These are phyloP conservation scores for Acronicta aceris DNA, from an alignment of 2,888 invertebrate species.

Conservation along the genomic window DNA sequence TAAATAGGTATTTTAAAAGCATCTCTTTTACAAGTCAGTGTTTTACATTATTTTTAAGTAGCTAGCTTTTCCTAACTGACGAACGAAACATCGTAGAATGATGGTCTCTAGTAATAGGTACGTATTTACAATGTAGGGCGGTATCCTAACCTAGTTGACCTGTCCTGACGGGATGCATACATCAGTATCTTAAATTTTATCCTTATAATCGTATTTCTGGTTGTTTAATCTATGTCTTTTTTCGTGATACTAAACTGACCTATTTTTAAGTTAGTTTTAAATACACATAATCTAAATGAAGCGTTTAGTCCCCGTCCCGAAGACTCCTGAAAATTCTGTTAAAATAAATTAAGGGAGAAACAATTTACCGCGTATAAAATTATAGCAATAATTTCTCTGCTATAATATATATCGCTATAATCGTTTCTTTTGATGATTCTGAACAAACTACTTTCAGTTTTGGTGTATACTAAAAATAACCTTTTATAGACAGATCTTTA, in stretches of 20 bases:
- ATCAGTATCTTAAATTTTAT: not conserved
- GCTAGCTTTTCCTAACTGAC: no score
- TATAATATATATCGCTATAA: not conserved
- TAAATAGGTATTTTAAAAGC: no score
- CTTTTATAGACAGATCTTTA: slow-evolving; percentile 55
- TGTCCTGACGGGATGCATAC: no score
- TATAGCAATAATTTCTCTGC: not conserved
- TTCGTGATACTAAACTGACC: slow-evolving; percentile 10
- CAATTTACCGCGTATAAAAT: no score
- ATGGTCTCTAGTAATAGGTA: no score
- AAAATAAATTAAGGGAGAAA: no score
- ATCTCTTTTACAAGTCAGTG: no score
- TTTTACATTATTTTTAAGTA: no score
- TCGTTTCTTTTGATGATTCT: not conserved
- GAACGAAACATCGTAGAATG: no score
- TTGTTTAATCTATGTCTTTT: not conserved
- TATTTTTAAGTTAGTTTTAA: slow-evolving; percentile 6
- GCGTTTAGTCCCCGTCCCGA: slow-evolving; percentile 13
- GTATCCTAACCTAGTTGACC: no score
- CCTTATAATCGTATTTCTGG: not conserved
- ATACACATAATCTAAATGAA: slow-evolving; percentile 28
- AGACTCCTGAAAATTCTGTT: slow-evolving; percentile 28
- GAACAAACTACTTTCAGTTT: slow-evolving; percentile 1
- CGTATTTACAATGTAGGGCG: no score
- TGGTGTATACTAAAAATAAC: not conserved